Evolutionary conservation across 2,797 vertebrate genomes (phyloP).

Genomic region (Smutsia temminckii): DNA sequence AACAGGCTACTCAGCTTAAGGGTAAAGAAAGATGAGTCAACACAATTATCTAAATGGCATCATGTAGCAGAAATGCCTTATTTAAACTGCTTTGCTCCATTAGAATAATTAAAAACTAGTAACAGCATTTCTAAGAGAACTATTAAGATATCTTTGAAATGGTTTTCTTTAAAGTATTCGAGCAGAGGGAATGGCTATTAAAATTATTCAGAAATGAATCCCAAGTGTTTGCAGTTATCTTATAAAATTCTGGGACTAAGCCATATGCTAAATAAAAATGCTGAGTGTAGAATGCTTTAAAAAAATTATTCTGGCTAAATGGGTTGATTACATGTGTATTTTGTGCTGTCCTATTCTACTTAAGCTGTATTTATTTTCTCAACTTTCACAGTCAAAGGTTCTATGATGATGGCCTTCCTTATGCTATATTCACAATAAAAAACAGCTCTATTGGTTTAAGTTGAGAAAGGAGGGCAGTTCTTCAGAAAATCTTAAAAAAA

Average conservation of each 20-base stretch:
- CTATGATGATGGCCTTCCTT: not conserved
- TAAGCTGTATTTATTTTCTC: not conserved
- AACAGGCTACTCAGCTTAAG: not conserved
- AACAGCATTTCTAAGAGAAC: not conserved
- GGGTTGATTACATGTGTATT: not conserved
- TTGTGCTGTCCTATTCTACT: not conserved
- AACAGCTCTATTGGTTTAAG: not conserved
- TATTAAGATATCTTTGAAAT: constrained; percentile 8
- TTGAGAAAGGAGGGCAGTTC: not conserved
- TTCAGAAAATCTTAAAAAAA: not conserved
- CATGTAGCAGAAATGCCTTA: not conserved
- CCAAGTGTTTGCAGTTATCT: not conserved
- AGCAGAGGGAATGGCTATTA: not conserved
- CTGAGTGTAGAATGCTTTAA: not conserved
- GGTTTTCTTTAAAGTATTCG: not conserved
- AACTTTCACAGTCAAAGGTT: not conserved
- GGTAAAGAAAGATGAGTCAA: not conserved
- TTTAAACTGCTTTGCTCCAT: not conserved
- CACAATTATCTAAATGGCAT: not conserved
- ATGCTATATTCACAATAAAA: not conserved
- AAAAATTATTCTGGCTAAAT: not conserved
- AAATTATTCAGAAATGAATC: not conserved
- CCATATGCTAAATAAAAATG: not conserved
- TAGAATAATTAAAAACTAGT: not conserved
- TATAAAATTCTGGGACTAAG: not conserved